Percentiles rank a stretch among this genome's conserved stretches.
phyloP scores from a whole-genome alignment of 1,140 invertebrate species.

The Cyphomyrmex costatus region DNA sequence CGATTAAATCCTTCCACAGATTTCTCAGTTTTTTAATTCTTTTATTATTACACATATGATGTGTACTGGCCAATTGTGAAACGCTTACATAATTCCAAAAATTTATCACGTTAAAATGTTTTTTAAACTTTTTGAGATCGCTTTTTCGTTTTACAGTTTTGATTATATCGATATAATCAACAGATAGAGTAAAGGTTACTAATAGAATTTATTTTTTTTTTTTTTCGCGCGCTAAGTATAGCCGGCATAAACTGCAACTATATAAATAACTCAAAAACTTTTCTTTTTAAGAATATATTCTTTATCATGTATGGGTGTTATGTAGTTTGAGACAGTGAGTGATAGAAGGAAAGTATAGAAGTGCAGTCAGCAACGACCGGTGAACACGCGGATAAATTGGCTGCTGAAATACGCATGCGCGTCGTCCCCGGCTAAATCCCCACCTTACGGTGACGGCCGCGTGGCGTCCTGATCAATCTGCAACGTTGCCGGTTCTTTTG shows the following conservation, averaged over 20 bases:
- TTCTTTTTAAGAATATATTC: background rate
- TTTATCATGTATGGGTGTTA: background rate
- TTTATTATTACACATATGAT: background rate
- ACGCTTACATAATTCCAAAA: no score
- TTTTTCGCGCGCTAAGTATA: no score
- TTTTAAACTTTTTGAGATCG: no score
- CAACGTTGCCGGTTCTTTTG: constrained; percentile 81
- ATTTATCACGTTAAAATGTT: no score
- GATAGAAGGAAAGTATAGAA: background rate
- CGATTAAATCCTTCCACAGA: background rate
- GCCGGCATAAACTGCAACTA: background rate
- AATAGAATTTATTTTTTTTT: no score
- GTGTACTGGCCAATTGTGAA: no score
- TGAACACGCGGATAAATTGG: constrained; percentile 81
- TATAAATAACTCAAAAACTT: background rate
- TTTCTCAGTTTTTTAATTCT: no score
- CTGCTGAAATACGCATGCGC: constrained; percentile 80
- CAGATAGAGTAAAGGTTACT: no score
- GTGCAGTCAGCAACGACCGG: constrained; percentile 48
- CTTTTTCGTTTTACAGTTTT: no score
- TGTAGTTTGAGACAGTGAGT: background rate
- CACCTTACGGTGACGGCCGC: constrained; percentile 82
- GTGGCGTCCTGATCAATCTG: constrained; percentile 86
- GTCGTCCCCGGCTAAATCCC: constrained; percentile 80
- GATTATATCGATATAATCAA: no score